Evolutionary conservation across 2,113 vertebrate genomes (phyloP), one percentile per base, ranked within the genome.

Genomic region (Meleagris gallopavo): DNA sequence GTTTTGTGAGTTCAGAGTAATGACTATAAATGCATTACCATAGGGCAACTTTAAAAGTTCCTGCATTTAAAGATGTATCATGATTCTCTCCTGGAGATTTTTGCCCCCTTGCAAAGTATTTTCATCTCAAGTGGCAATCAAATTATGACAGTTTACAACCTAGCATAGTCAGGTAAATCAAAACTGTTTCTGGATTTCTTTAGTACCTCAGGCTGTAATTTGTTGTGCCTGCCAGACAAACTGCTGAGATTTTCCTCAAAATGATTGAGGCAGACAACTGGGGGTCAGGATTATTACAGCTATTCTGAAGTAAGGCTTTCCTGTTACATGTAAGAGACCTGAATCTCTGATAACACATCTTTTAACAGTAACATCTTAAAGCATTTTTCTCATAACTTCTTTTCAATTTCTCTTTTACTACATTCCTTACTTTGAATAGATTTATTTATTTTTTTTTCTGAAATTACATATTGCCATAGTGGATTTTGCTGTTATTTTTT

Each of bases 261-360:
- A 86, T 90, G 69, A 93, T 21, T 83, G 86, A 94, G 79, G 57
- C 52, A 88, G 79, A 71, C 8, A 52, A 70, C 69, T 86, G 38
- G 65, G 90, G 83, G 64, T 95, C 90, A 91, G 50, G 60, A 91
- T 93, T 95, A 88, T 91, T 94, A 14, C 38, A 86, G 60, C n/a
- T 70, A 4, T 70, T 91, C 64, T 83, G 32, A 89, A 45, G 78
- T 62, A 50, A 93, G 75, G 21, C 30, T 94, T 94, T 80, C 55
- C 79, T 86, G 12, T 76, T 80, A 17, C 72, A 38, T 86, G 30
- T 76, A 79, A 57, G 62, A 88, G 27, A 73, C 0, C 0, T 38
- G 55, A 50, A 32, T 89, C 36, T 73, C 40, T 52, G 74, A 84
- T 72, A 94, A 55, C 9, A 0, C 27, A 45, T 60, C 60, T 87